Evolutionary conservation across 2,113 vertebrate genomes (phyloP), one percentile per base, ranked within the genome.

Genomic region (Cyanistes caeruleus): DNA sequence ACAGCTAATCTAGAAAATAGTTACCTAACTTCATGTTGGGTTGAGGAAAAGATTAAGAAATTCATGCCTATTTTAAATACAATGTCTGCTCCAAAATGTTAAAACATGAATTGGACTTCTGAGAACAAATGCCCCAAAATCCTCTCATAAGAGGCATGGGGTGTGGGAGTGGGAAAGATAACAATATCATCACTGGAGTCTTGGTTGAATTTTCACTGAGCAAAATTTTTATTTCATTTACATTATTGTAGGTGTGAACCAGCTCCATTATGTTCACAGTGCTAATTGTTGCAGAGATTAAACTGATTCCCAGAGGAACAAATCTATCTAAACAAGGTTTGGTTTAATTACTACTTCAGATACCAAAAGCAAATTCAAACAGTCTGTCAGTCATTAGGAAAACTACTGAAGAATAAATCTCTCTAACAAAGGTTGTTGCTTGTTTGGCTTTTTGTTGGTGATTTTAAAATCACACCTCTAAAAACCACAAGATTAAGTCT

Each of bases 301-400:
- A 64, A 86, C 1, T 44, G 27, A 86, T 73, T 87, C 63, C 55
- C 88, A 93, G 33, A 77, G 75, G 87, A 87, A 84, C 27, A 77
- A 59, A 90, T 55, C 39, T 41, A 56, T 67, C 63, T 81, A 80
- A 92, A 78, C 48, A 84, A 90, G 39, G 56, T 86, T 88, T 72
- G 33, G 68, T 41, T 77, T 94, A 75, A 74, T 90, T 90, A 79
- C 60, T 68, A 44, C 76, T 64, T 78, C 52, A 94, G 58, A 55
- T 60, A 82, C 9, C 69, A 87, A 83, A 92, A 70, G 63, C 31
- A 87, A 94, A 72, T 84, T 89, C 52, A 70, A 95, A 85, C 56
- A 75, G 56, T 68, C 58, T 73, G 53, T 77, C 74, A 84, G 72
- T 81, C 56, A 56, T 75, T 49, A 75, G 14, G 65, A 93, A 89